These are phyloP conservation scores for Smittia sp. DNA, from an alignment of 2,888 invertebrate species.

Conservation along the genomic window DNA sequence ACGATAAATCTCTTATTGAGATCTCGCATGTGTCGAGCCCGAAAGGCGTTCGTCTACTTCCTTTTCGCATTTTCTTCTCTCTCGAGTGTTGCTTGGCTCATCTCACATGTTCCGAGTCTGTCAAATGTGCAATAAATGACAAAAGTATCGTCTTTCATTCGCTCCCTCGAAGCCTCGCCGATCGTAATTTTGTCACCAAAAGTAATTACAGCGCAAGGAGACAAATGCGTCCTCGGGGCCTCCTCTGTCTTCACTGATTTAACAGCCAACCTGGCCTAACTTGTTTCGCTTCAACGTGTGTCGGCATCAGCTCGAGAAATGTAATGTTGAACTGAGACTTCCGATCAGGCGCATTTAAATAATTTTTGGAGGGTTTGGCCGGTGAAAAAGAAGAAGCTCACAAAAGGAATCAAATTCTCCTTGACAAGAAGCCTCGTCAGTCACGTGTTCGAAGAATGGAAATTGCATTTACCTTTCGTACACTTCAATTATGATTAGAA, in stretches of 20 bases:
- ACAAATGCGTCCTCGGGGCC: neutral
- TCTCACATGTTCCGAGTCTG: slow-evolving; percentile 25
- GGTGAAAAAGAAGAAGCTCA: neutral
- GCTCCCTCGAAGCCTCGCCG: neutral
- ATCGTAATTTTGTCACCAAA: slow-evolving; percentile 29
- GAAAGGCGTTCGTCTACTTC: slow-evolving; percentile 31
- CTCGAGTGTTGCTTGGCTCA: neutral
- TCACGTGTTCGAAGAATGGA: slow-evolving; percentile 29
- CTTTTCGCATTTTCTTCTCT: slow-evolving; percentile 21
- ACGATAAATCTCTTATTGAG: slow-evolving; percentile 17
- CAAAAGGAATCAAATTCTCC: slow-evolving; percentile 13
- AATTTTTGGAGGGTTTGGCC: slow-evolving; percentile 7
- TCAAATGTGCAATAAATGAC: slow-evolving; percentile 41
- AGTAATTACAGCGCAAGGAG: slow-evolving; percentile 10
- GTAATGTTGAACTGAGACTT: slow-evolving; percentile 17
- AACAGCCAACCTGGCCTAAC: neutral
- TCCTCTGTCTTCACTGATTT: neutral
- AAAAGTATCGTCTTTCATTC: slow-evolving; percentile 39
- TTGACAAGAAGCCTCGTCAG: slow-evolving; percentile 12
- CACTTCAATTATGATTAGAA: slow-evolving; percentile 22
- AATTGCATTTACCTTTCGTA: slow-evolving; percentile 34
- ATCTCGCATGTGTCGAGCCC: slow-evolving; percentile 9
- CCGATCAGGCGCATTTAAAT: slow-evolving; percentile 9
- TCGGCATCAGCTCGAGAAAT: slow-evolving; percentile 14
- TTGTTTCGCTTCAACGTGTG: slow-evolving; percentile 23